phyloP scores from a whole-genome alignment of 2,113 vertebrate species.

The Garra rufa region DNA sequence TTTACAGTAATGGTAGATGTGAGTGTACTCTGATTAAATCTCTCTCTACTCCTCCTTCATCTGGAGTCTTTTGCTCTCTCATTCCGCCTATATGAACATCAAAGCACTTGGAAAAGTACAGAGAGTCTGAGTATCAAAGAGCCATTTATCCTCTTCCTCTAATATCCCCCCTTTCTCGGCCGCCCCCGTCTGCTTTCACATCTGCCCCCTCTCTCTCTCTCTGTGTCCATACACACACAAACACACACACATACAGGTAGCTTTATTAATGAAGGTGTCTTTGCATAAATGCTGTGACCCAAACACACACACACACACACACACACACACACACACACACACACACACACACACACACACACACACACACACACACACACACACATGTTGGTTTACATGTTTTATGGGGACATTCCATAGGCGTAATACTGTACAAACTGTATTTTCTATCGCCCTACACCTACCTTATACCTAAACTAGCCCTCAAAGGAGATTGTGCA shows the following conservation, averaged over 20 bases:
- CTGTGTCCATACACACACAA: constrained; percentile 9
- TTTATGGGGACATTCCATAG: too few species aligned
- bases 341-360: background rate
- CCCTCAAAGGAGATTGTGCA: too few species aligned
- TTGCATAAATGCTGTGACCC: background rate
- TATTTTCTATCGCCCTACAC: too few species aligned
- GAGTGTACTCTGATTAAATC: constrained; percentile 61
- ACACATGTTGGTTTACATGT: too few species aligned
- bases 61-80: constrained; percentile 64
- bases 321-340: background rate
- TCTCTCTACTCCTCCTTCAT: constrained; percentile 63
- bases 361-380: background rate
- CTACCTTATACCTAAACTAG: too few species aligned
- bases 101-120: constrained; percentile 60
- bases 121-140: constrained; percentile 45
- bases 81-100: constrained; percentile 67
- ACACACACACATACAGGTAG: background rate
- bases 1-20: constrained; percentile 63
- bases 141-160: constrained; percentile 35
- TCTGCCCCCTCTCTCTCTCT: constrained; percentile 33
- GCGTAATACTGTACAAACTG: too few species aligned
- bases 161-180: background rate
- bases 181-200: background rate
- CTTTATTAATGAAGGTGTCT: background rate
- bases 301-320: background rate